Evolutionary conservation across 23 tunicate genomes (phyloP).

Genomic region (Styela plicata): DNA sequence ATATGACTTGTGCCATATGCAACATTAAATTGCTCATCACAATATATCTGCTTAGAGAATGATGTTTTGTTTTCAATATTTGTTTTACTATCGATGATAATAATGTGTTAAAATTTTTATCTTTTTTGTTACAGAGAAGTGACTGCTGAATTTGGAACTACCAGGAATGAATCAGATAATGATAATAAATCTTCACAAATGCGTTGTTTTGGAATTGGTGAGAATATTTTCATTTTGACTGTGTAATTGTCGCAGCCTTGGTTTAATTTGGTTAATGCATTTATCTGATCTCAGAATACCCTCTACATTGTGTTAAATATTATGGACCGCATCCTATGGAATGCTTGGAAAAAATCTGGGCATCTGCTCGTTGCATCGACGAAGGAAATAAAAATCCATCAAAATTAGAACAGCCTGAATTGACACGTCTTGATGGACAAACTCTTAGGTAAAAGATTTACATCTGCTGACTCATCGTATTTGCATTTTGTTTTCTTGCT

Average conservation of each 20-base stretch:
- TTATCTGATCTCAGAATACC: conserved; percentile 12
- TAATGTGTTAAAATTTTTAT: too few species aligned
- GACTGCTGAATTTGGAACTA: conserved; percentile 12
- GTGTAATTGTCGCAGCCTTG: neutral
- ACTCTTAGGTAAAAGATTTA: conserved; percentile 8
- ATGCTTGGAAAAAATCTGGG: conserved; percentile 32
- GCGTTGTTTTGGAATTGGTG: conserved; percentile 30
- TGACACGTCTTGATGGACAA: neutral
- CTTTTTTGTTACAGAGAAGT: neutral
- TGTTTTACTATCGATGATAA: too few species aligned
- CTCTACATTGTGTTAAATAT: conserved; percentile 3
- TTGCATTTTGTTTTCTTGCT: too few species aligned
- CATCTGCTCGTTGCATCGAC: conserved; percentile 6
- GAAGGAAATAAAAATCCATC: conserved; percentile 15
- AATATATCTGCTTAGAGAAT: too few species aligned
- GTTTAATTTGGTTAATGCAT: neutral
- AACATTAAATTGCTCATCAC: too few species aligned
- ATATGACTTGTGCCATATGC: too few species aligned
- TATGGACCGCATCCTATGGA: conserved; percentile 28
- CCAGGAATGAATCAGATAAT: neutral
- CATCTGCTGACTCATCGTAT: too few species aligned
- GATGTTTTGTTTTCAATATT: too few species aligned
- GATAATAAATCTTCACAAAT: neutral
- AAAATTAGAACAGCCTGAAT: neutral
- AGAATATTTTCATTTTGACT: conserved; percentile 2